phyloP scores from a whole-genome alignment of 1,140 invertebrate genomes.

The Chlorops oryzae region DNA sequence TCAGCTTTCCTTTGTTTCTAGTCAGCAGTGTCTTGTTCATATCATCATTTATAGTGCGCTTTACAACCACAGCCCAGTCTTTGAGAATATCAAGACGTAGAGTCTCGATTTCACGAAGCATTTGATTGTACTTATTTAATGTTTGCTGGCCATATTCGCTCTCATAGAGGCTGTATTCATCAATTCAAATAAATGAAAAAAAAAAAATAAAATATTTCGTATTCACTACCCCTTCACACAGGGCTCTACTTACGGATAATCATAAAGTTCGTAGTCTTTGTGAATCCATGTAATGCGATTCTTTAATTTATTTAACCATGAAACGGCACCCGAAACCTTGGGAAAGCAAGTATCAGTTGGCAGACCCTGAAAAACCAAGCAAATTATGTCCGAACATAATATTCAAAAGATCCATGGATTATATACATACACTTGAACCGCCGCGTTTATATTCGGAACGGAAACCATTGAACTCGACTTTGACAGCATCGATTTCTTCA shows the following conservation, averaged over 20 bases:
- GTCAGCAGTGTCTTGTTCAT: conserved; percentile 20
- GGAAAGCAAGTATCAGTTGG: conserved; percentile 31
- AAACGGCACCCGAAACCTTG: conserved; percentile 26
- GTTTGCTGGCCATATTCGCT: conserved; percentile 26
- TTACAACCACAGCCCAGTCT: conserved; percentile 23
- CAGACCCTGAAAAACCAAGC: conserved; percentile 16
- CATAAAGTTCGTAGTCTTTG: conserved; percentile 27
- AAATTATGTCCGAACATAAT: not conserved
- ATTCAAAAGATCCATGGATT: too few relatives aligned
- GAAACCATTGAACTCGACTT: conserved; percentile 47
- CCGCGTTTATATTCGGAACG: conserved; percentile 9
- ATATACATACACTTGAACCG: conserved; percentile 12
- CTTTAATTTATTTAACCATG: conserved; percentile 24
- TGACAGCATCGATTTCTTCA: conserved; percentile 55
- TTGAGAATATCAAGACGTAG: conserved; percentile 20
- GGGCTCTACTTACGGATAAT: conserved; percentile 28
- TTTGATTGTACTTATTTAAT: conserved; percentile 19
- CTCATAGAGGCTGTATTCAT: conserved; percentile 23
- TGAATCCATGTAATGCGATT: conserved; percentile 25
- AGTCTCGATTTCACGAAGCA: conserved; percentile 24
- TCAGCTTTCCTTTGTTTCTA: conserved; percentile 20
- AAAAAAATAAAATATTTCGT: not conserved
- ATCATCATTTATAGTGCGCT: conserved; percentile 20
- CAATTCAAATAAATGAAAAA: conserved; percentile 4
- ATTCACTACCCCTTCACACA: too few relatives aligned